Conservation (phyloP, 2,797 vertebrate genomes). For the Pipistrellus nathusii region DNA sequence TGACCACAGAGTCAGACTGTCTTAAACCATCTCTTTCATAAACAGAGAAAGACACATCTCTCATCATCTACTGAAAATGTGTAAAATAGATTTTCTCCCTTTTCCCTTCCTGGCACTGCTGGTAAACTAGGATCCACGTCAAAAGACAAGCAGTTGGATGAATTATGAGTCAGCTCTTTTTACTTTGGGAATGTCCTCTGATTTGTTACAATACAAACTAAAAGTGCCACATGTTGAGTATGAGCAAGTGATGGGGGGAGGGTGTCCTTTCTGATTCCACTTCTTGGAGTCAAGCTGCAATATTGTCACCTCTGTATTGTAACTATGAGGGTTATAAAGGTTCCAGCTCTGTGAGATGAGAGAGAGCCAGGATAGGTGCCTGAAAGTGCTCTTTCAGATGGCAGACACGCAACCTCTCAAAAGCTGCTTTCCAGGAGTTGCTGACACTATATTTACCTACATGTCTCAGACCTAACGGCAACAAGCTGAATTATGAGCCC, state of each 20-base stretch:
- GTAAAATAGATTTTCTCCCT: background rate
- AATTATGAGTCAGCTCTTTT: background rate
- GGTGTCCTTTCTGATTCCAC: background rate
- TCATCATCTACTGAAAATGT: background rate
- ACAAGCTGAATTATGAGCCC: background rate
- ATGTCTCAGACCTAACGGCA: background rate
- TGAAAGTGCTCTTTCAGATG: background rate
- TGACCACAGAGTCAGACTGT: constrained; percentile 41
- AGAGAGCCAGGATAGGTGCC: background rate
- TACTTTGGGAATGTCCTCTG: background rate
- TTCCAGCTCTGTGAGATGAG: background rate
- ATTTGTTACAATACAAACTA: background rate
- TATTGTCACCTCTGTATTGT: background rate
- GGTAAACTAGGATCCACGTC: background rate
- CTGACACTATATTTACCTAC: background rate
- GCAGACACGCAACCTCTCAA: background rate
- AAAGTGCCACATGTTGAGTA: background rate
- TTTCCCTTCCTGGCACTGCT: background rate
- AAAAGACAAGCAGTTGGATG: background rate
- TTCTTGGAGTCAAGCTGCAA: background rate
- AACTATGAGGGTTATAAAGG: background rate
- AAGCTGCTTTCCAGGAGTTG: background rate
- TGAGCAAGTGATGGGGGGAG: background rate
- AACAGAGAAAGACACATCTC: background rate
- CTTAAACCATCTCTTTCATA: constrained; percentile 35